Percentiles rank a stretch among this genome's conserved stretches.
These are phyloP conservation scores for Eumacrocentrus americanus DNA, from an alignment of 2,888 invertebrate genomes.

Conservation along the genomic window DNA sequence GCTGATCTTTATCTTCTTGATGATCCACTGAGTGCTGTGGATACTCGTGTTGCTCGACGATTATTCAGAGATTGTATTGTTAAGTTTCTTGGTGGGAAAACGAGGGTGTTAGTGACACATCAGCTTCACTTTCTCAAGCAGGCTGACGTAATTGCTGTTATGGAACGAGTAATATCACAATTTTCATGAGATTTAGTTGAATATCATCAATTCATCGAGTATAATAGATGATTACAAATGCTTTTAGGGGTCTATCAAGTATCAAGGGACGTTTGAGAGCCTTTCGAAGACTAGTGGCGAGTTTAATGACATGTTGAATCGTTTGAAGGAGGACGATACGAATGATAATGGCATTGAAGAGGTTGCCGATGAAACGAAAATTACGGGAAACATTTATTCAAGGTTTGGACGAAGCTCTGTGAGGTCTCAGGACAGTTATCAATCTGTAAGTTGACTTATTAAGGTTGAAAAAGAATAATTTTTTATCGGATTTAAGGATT, in stretches of 20 bases:
- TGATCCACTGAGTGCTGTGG: slow-evolving; percentile 84
- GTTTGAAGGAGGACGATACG: slow-evolving; percentile 26
- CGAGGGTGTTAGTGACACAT: slow-evolving; percentile 72
- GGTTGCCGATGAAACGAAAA: background rate
- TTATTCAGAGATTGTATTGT: slow-evolving; percentile 77
- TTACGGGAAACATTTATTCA: too few species aligned
- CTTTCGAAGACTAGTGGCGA: slow-evolving; percentile 52
- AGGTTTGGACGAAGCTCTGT: slow-evolving; percentile 28
- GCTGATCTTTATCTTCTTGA: slow-evolving; percentile 82
- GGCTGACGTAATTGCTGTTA: slow-evolving; percentile 59
- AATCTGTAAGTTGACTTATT: slow-evolving; percentile 30
- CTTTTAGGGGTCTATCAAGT: slow-evolving; percentile 46
- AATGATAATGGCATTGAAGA: background rate
- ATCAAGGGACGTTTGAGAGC: slow-evolving; percentile 55
- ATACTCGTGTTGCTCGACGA: slow-evolving; percentile 76
- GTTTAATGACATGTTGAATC: slow-evolving; percentile 36
- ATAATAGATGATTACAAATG: background rate
- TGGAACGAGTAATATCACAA: slow-evolving; percentile 60
- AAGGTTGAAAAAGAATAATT: slow-evolving; percentile 1
- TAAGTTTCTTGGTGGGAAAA: slow-evolving; percentile 65
- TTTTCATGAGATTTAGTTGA: too few species aligned
- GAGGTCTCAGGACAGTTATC: slow-evolving; percentile 34
- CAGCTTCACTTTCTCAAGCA: slow-evolving; percentile 72
- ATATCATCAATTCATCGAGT: too few species aligned
- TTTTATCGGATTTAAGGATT: too few species aligned